Percentiles rank a stretch among this genome's conserved stretches.
These are phyloP conservation scores for Diloba caeruleocephala DNA, from an alignment of 2,888 invertebrate genomes.

Conservation along the genomic window DNA sequence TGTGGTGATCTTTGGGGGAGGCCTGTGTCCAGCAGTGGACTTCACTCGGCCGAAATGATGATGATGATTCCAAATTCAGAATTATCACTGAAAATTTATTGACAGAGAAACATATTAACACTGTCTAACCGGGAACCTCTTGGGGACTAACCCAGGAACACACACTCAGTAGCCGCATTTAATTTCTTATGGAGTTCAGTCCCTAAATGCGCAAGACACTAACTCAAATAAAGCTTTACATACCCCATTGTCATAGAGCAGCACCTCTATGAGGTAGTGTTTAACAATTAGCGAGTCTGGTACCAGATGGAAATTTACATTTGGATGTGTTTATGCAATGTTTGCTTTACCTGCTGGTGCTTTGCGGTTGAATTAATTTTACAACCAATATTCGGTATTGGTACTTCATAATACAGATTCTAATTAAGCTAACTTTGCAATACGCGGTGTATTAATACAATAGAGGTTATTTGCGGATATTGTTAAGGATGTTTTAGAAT, in stretches of 20 bases:
- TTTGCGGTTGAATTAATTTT: conserved; percentile 36
- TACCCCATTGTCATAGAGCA: background rate
- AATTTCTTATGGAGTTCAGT: too few species aligned
- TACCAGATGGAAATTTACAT: conserved; percentile 46
- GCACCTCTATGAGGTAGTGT: conserved; percentile 15
- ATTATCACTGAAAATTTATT: too few species aligned
- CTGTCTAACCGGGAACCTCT: too few species aligned
- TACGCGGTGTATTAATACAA: conserved; percentile 15
- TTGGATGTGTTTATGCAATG: conserved; percentile 39
- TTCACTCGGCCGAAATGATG: too few species aligned
- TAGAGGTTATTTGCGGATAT: background rate
- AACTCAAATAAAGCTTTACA: background rate
- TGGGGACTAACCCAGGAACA: too few species aligned
- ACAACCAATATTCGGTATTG: conserved; percentile 30
- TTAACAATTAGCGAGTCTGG: conserved; percentile 39
- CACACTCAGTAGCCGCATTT: too few species aligned
- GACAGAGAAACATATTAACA: too few species aligned
- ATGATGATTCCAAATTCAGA: too few species aligned
- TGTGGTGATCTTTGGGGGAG: too few species aligned
- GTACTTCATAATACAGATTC: conserved; percentile 22
- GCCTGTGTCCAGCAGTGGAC: too few species aligned
- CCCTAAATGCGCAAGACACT: background rate
- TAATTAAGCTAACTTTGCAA: conserved; percentile 38
- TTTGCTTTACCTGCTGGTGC: conserved; percentile 29
- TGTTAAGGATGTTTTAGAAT: conserved; percentile 7